Evolutionary conservation across 2,797 vertebrate species (phyloP).

Genomic region (Micrastur ruficollis): DNA sequence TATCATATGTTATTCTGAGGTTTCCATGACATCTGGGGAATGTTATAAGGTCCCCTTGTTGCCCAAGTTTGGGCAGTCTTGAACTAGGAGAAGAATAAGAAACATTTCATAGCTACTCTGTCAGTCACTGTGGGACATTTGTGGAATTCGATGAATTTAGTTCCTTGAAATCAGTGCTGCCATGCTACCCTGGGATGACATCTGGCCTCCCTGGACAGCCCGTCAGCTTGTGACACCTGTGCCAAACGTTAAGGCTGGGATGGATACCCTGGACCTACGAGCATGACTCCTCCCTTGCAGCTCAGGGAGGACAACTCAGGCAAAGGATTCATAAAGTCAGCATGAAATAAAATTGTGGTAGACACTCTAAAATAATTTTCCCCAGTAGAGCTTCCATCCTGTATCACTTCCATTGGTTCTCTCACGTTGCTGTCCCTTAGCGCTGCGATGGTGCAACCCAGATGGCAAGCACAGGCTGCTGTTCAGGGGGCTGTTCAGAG

Average conservation of each 20-base stretch:
- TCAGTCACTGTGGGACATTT: neutral
- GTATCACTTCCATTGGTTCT: rapidly evolving
- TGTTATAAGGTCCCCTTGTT: neutral
- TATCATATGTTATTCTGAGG: neutral
- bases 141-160: neutral
- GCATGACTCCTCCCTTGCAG: neutral
- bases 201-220: neutral
- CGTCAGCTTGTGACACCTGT: neutral
- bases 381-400: neutral
- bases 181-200: neutral
- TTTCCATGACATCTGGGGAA: neutral
- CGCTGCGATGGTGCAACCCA: neutral
- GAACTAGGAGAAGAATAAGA: neutral
- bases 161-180: neutral
- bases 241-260: neutral
- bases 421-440: neutral
- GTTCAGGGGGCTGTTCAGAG: rapidly evolving
- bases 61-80: neutral
- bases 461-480: neutral
- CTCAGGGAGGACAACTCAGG: neutral
- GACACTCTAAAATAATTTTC: neutral
- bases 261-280: neutral
- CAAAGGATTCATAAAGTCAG: neutral
- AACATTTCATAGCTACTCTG: neutral
- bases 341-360: neutral